Conservation (phyloP, 2,797 vertebrate genomes). For the Hipposideros larvatus region DNA sequence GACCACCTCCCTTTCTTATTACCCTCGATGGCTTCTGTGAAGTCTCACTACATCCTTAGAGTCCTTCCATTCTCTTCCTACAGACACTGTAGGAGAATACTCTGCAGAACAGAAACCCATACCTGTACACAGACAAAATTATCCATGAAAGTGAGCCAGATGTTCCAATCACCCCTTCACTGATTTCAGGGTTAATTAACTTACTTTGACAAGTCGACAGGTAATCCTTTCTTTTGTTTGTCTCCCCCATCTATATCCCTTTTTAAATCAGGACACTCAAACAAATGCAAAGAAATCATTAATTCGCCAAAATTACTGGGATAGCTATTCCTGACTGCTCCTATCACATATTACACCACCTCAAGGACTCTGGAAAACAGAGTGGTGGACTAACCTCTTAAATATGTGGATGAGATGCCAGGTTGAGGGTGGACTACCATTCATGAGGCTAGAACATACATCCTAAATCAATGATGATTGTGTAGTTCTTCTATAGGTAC, state of each 20-base stretch:
- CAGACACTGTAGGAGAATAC: background rate
- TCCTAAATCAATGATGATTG: background rate
- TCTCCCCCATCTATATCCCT: background rate
- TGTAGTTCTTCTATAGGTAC: background rate
- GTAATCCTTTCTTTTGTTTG: background rate
- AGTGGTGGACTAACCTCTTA: background rate
- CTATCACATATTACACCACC: too few species aligned
- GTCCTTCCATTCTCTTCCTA: background rate
- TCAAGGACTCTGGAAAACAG: background rate
- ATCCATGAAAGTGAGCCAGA: background rate
- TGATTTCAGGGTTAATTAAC: background rate
- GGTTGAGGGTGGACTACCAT: background rate
- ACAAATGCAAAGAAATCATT: background rate
- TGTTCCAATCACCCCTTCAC: background rate
- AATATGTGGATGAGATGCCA: background rate
- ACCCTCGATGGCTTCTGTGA: background rate
- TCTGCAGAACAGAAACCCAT: background rate
- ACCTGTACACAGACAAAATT: background rate
- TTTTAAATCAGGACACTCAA: background rate
- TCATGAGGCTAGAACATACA: background rate
- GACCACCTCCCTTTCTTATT: background rate
- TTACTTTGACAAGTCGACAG: background rate
- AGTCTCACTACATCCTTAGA: background rate
- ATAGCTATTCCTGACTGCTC: background rate
- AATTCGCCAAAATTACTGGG: background rate